phyloP scores from a whole-genome alignment of 2,113 vertebrate genomes.

The Otis tarda region DNA sequence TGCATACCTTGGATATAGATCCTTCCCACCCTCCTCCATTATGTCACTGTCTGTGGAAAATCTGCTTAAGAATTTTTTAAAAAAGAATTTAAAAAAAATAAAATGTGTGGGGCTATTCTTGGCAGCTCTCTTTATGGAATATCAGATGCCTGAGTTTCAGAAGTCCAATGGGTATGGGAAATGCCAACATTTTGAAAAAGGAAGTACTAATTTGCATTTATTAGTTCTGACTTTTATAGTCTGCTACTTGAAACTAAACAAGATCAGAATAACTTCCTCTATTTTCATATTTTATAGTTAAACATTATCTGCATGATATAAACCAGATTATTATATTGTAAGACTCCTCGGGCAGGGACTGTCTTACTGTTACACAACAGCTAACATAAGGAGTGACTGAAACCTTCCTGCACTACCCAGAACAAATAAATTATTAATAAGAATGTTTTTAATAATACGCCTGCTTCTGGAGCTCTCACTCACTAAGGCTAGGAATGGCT shows the following conservation, averaged over 20 bases:
- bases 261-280: background rate
- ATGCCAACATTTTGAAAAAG: background rate
- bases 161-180: background rate
- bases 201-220: background rate
- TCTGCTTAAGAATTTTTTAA: background rate
- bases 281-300: background rate
- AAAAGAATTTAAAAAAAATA: background rate
- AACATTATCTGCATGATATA: background rate
- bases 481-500: background rate
- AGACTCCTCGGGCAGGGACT: background rate
- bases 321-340: background rate
- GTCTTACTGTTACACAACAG: background rate
- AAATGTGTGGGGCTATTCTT: accelerated
- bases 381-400: background rate
- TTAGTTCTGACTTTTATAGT: background rate
- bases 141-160: background rate
- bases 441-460: background rate
- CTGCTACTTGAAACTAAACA: background rate
- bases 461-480: background rate
- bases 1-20: background rate
- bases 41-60: background rate
- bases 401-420: background rate
- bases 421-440: background rate
- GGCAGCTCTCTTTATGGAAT: background rate
- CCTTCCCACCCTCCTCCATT: background rate